A percentile compares a stretch with the other conserved stretches of the same genome.
Evolutionary conservation across 2,888 invertebrate genomes (phyloP).

Genomic region (Rhodophaea formosa): DNA sequence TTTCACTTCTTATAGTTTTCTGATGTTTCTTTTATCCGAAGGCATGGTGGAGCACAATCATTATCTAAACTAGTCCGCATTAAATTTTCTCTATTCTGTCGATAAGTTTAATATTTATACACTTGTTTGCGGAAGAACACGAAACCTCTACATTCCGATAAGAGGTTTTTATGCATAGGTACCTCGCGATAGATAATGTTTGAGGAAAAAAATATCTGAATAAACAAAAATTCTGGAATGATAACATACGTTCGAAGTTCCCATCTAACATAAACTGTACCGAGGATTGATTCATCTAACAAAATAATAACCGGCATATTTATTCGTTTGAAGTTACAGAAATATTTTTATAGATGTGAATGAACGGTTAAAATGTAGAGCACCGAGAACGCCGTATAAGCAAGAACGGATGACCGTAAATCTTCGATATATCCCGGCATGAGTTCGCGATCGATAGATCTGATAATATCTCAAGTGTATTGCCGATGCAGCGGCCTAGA

Average conservation of each 20-base stretch:
- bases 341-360: background rate
- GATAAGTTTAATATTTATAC: background rate
- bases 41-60: no score
- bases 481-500: slow-evolving; percentile 67
- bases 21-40: no score
- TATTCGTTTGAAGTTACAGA: background rate
- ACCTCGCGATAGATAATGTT: background rate
- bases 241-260: background rate
- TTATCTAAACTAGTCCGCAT: no score
- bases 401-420: slow-evolving; percentile 22
- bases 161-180: background rate
- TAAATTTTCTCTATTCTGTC: no score
- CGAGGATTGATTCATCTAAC: background rate
- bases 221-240: background rate
- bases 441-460: slow-evolving; percentile 38
- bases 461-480: slow-evolving; percentile 53
- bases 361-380: slow-evolving; percentile 4
- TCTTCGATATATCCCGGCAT: slow-evolving; percentile 31
- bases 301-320: background rate
- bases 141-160: slow-evolving; percentile 1
- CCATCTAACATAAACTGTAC: background rate
- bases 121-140: background rate
- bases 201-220: background rate
- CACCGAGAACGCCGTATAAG: slow-evolving; percentile 19
- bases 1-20: no score